A percentile compares a stretch with the other conserved stretches of the same genome.
Evolutionary conservation across 2,888 invertebrate species (phyloP).

Genomic region (Aphelenchoides bicaudatus): DNA sequence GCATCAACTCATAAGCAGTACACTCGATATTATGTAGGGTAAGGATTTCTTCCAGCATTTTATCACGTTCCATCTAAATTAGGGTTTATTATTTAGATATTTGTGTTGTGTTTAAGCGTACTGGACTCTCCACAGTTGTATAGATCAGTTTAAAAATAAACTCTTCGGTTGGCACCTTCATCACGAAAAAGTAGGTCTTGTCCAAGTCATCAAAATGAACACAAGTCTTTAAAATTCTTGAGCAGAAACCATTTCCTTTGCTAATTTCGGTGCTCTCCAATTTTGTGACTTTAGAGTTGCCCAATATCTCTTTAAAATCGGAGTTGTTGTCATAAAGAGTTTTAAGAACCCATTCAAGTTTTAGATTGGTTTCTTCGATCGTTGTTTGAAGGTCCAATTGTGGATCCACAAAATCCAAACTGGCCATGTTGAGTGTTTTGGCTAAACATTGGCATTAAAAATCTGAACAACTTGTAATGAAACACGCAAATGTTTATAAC

Average conservation of each 20-base stretch:
- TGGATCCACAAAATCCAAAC: too few relatives aligned
- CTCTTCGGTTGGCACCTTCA: constrained; percentile 11
- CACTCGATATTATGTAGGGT: constrained; percentile 15
- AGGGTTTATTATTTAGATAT: too few relatives aligned
- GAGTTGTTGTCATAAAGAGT: neutral
- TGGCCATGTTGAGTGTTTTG: too few relatives aligned
- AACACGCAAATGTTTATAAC: neutral
- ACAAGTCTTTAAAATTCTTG: neutral
- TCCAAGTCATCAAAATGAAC: neutral
- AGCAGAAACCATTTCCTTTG: neutral
- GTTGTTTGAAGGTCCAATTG: neutral
- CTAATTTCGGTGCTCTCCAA: neutral
- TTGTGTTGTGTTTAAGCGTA: too few relatives aligned
- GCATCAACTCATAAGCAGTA: constrained; percentile 4
- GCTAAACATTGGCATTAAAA: too few relatives aligned
- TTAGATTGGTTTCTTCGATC: neutral
- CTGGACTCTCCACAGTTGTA: too few relatives aligned
- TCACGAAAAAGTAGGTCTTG: constrained; percentile 1
- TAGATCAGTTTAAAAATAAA: neutral
- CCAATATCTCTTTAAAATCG: neutral
- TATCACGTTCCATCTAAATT: constrained; percentile 2
- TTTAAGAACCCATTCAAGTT: neutral
- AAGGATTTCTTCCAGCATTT: neutral
- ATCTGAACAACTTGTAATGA: too few relatives aligned
- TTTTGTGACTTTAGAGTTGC: neutral